These are phyloP conservation scores for Iselma pallidipennis DNA, from an alignment of 2,888 invertebrate species.

Conservation along the genomic window DNA sequence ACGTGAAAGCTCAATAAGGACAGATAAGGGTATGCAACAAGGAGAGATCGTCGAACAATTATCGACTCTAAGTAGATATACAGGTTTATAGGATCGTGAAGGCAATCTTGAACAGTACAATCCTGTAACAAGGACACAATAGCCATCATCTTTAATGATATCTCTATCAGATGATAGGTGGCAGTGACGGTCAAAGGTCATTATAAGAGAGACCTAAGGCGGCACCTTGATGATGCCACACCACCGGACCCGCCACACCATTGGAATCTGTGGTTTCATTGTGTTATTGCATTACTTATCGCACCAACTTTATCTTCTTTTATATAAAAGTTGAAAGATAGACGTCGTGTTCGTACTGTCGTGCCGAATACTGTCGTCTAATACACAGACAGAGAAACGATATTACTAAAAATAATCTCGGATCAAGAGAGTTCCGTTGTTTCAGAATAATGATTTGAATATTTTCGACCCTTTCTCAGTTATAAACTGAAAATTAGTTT, in stretches of 20 bases:
- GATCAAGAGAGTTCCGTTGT: background rate
- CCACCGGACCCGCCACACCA: conserved; percentile 9
- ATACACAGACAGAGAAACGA: no score
- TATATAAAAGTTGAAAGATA: background rate
- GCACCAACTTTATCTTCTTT: conserved; percentile 10
- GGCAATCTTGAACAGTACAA: conserved; percentile 13
- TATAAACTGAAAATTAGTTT: no score
- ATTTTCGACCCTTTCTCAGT: no score
- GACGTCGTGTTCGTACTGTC: background rate
- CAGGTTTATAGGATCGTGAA: conserved; percentile 5
- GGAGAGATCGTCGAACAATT: background rate
- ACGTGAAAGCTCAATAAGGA: conserved; percentile 1
- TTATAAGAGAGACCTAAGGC: conserved; percentile 32
- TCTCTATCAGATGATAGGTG: conserved; percentile 51
- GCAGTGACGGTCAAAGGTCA: conserved; percentile 49
- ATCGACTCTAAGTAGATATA: background rate
- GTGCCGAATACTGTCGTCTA: no score
- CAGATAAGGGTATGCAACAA: conserved; percentile 8
- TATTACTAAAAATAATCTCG: background rate
- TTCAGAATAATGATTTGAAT: no score
- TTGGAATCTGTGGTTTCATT: conserved; percentile 40
- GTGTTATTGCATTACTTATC: conserved; percentile 33
- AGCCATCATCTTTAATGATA: conserved; percentile 48
- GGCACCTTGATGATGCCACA: conserved; percentile 38
- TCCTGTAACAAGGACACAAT: conserved; percentile 32